Conservation (phyloP, 2,113 vertebrate genomes). For the Pandion haliaetus region DNA sequence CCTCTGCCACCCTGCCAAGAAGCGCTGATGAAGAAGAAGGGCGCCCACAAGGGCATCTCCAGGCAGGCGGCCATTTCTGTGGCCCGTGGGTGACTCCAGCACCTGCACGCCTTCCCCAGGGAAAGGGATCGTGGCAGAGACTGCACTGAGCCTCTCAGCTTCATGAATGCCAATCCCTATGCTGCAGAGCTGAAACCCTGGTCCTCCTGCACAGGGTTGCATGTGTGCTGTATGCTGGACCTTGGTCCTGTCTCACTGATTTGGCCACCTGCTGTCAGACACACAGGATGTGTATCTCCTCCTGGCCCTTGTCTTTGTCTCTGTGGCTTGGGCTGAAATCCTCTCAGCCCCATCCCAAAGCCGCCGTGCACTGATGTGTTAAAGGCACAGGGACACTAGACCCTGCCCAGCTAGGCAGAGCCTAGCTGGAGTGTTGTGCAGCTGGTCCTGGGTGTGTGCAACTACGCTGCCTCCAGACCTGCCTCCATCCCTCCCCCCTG, state of each 20-base stretch:
- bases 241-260: not conserved
- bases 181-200: not conserved
- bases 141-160: not conserved
- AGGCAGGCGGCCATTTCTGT: not conserved
- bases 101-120: not conserved
- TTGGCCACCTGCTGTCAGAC: not conserved
- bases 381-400: not conserved
- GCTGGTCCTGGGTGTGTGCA: accelerated
- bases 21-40: not conserved
- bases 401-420: not conserved
- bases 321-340: not conserved
- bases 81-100: not conserved
- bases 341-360: not conserved
- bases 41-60: not conserved
- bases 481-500: not conserved
- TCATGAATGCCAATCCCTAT: no score
- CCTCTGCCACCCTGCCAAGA: not conserved
- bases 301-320: not conserved
- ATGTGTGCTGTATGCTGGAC: not conserved
- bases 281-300: not conserved
- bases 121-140: not conserved
- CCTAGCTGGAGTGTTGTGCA: no score
- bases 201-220: no score
- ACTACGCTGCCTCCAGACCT: not conserved
- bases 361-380: accelerated